phyloP scores from a whole-genome alignment of 2,797 vertebrate species.

The Gobio occitaniae region DNA sequence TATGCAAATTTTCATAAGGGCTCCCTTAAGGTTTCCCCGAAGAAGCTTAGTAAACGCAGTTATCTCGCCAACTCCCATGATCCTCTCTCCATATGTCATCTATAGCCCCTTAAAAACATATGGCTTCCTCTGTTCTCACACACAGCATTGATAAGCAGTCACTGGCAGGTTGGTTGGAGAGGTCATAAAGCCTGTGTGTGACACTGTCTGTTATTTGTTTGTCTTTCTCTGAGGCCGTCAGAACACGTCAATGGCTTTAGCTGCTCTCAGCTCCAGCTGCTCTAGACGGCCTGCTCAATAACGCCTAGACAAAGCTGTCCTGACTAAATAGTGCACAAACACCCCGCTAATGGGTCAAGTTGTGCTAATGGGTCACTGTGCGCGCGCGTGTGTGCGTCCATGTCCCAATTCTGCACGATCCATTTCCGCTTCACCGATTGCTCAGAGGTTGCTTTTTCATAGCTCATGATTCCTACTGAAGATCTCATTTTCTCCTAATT shows the following conservation, averaged over 20 bases:
- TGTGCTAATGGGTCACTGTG: constrained; percentile 3
- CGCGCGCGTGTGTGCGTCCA: no score
- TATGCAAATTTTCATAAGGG: background rate
- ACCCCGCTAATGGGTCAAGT: constrained; percentile 1
- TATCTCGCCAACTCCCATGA: background rate
- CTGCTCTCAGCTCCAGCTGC: constrained; percentile 54
- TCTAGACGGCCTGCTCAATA: constrained; percentile 29
- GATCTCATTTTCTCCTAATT: background rate
- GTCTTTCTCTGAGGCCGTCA: constrained; percentile 51
- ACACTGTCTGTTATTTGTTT: constrained; percentile 56
- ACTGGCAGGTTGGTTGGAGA: constrained; percentile 41
- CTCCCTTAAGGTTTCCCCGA: background rate
- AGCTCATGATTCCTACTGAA: background rate
- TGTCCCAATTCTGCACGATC: background rate
- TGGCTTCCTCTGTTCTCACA: background rate
- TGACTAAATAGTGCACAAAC: constrained; percentile 34
- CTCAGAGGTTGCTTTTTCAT: background rate
- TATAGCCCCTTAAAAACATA: constrained; percentile 2
- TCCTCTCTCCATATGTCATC: background rate
- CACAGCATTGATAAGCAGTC: constrained; percentile 53
- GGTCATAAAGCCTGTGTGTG: constrained; percentile 51
- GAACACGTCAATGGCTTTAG: constrained; percentile 56
- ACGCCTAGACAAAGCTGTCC: constrained; percentile 7
- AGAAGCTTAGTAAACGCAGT: background rate
- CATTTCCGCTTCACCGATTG: background rate